These are phyloP conservation scores for Cricetomys ansorgei DNA, from an alignment of 2,113 vertebrate genomes.

Conservation along the genomic window DNA sequence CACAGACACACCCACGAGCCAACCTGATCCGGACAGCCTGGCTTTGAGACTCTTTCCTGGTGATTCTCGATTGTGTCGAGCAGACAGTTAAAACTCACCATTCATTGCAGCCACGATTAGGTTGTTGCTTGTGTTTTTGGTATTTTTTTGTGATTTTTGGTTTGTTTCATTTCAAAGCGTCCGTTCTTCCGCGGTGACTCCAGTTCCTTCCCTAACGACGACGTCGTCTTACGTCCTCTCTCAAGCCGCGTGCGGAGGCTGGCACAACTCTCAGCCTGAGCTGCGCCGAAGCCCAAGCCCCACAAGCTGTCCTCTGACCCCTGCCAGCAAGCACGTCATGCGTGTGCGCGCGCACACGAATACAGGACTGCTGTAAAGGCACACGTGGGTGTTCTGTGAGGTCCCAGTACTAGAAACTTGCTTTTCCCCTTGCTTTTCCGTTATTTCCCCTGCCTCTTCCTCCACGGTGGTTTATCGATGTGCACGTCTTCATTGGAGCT, in stretches of 20 bases:
- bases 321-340: background rate
- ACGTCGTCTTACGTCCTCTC: background rate
- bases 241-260: background rate
- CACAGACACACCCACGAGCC: background rate
- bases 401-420: background rate
- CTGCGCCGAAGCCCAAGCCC: accelerated
- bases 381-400: background rate
- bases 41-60: background rate
- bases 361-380: too few species aligned
- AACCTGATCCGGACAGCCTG: too few species aligned
- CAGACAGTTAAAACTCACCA: background rate
- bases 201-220: background rate
- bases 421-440: background rate
- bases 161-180: background rate
- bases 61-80: background rate
- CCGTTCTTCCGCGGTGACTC: background rate
- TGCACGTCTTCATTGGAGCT: background rate
- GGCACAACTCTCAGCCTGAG: background rate
- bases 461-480: background rate
- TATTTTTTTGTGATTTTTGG: background rate
- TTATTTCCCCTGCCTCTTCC: background rate
- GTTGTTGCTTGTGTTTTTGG: background rate
- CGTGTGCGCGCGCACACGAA: background rate
- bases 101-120: background rate
- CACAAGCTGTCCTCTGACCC: background rate